These are phyloP conservation scores for Zonotrichia leucophrys DNA, from an alignment of 2,113 vertebrate species.

Conservation along the genomic window DNA sequence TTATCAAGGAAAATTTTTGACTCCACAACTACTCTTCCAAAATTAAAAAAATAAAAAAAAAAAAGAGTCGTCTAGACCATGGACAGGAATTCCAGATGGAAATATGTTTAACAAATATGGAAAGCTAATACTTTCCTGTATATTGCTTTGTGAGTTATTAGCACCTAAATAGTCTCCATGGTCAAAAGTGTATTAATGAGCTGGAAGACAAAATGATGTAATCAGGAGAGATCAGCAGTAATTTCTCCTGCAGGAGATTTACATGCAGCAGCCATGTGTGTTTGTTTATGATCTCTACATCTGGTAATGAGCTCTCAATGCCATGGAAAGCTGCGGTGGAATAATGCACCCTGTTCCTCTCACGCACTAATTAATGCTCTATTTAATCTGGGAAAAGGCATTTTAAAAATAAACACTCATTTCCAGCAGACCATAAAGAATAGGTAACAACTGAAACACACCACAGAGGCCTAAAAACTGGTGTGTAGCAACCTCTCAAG, in stretches of 20 bases:
- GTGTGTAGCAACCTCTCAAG: background rate
- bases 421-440: constrained; percentile 31
- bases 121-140: background rate
- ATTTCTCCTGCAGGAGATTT: constrained; percentile 39
- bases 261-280: constrained; percentile 39
- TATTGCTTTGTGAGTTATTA: background rate
- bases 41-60: background rate
- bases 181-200: constrained; percentile 22
- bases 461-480: background rate
- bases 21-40: background rate
- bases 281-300: constrained; percentile 52
- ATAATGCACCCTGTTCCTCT: constrained; percentile 6
- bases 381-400: constrained; percentile 18
- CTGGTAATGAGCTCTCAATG: constrained; percentile 40
- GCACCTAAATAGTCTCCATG: background rate
- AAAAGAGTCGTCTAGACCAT: background rate
- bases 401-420: constrained; percentile 46
- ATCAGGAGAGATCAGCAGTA: constrained; percentile 25
- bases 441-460: background rate
- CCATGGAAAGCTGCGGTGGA: constrained; percentile 18
- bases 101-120: background rate
- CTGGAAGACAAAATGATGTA: constrained; percentile 19
- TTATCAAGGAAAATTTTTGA: background rate
- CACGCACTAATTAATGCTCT: constrained; percentile 35
- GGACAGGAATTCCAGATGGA: background rate